These are phyloP conservation scores for Diloba caeruleocephala DNA, from an alignment of 2,888 invertebrate genomes.

Conservation along the genomic window DNA sequence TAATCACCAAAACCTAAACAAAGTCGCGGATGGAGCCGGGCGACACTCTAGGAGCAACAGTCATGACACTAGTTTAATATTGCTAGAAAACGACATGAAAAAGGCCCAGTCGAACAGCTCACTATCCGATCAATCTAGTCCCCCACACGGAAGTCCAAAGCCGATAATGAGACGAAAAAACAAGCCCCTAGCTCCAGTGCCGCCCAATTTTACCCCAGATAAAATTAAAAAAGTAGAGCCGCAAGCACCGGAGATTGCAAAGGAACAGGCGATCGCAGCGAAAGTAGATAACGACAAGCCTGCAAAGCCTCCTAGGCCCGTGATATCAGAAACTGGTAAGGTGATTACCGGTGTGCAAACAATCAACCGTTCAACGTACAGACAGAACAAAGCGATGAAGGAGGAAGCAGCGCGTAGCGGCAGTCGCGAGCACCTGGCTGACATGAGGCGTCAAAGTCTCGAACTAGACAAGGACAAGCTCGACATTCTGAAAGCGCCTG, in stretches of 20 bases:
- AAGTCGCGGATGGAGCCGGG: conserved; percentile 63
- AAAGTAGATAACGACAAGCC: conserved; percentile 84
- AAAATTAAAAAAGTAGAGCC: conserved; percentile 75
- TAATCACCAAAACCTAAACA: conserved; percentile 59
- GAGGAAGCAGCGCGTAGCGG: conserved; percentile 78
- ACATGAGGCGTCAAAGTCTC: conserved; percentile 86
- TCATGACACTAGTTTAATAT: conserved; percentile 89
- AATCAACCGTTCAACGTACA: conserved; percentile 89
- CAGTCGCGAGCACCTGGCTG: conserved; percentile 80
- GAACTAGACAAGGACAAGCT: conserved; percentile 87
- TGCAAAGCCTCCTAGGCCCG: conserved; percentile 91
- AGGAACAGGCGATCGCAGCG: conserved; percentile 60
- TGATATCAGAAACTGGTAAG: conserved; percentile 84
- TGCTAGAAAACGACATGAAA: conserved; percentile 85
- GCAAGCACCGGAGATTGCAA: conserved; percentile 44
- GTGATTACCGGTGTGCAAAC: conserved; percentile 89
- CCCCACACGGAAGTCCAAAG: conserved; percentile 93
- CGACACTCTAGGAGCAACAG: conserved; percentile 89
- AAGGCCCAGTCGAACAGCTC: conserved; percentile 92
- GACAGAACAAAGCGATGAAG: conserved; percentile 84
- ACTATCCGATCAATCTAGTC: conserved; percentile 91
- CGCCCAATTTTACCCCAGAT: conserved; percentile 89
- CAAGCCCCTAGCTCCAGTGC: conserved; percentile 92
- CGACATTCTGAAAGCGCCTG: conserved; percentile 61
- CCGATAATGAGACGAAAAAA: conserved; percentile 92